These are phyloP conservation scores for Gobius niger DNA, from an alignment of 2,113 vertebrate genomes.

Conservation along the genomic window DNA sequence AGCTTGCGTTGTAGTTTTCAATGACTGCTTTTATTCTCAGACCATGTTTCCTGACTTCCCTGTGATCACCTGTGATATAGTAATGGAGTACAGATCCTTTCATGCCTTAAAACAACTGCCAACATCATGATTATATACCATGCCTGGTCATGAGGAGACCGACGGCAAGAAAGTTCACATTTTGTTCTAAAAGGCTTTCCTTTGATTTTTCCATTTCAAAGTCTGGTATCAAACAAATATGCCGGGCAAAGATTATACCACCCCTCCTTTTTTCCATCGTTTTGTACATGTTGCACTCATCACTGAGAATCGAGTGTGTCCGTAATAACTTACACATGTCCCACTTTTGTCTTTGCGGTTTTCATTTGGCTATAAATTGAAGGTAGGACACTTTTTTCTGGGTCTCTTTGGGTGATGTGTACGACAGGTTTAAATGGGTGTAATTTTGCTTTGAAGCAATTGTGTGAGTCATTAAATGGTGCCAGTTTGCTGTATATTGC, in stretches of 20 bases:
- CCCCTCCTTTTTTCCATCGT: constrained; percentile 35
- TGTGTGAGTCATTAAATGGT: constrained; percentile 75
- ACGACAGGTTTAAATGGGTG: constrained; percentile 79
- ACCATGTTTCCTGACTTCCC: constrained; percentile 47
- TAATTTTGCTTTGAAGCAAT: constrained; percentile 79
- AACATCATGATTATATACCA: constrained; percentile 65
- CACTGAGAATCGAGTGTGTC: constrained; percentile 67
- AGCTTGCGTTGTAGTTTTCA: constrained; percentile 50
- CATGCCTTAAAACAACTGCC: constrained; percentile 56
- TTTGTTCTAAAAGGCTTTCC: constrained; percentile 65
- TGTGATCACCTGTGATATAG: constrained; percentile 66
- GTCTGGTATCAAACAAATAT: constrained; percentile 74
- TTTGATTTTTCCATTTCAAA: constrained; percentile 78
- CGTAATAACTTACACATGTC: constrained; percentile 82
- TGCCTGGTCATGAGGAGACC: constrained; percentile 52
- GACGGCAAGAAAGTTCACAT: constrained; percentile 58
- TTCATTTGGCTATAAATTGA: constrained; percentile 72
- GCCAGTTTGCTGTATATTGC: constrained; percentile 64
- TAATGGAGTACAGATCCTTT: constrained; percentile 51
- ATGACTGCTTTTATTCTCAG: constrained; percentile 46
- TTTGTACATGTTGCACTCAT: constrained; percentile 79
- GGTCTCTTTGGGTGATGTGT: constrained; percentile 68
- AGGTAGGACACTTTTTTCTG: constrained; percentile 70
- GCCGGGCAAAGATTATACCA: constrained; percentile 66
- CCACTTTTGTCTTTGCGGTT: constrained; percentile 78